Base-by-base conservation (phyloP, 1,140 invertebrate species). In the Lordiphosa stackelbergi region DNA sequence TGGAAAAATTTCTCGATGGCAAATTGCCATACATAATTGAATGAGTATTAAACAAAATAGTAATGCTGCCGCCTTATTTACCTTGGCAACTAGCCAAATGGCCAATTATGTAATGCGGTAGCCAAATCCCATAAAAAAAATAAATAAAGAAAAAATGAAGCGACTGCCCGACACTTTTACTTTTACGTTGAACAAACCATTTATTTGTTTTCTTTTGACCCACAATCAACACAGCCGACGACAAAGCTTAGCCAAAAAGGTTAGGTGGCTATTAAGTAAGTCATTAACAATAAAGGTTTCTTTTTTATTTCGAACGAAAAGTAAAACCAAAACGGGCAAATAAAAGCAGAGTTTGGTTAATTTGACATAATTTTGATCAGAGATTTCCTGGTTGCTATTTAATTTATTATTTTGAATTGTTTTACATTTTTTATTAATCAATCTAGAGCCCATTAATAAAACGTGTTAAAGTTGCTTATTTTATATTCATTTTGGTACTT, bases 11-110 rank as follows among this genome's bases (percentile, higher is more conserved):
- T 69, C 51, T 85, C 24, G 66, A 48, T 1, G 72, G 73, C 36
- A 79, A 55, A 88, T 89, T 86, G 38, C 53, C 73, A 11, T 86
- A 86, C 42, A 47, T 86, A 54, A 86, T 86, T 61, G 85, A 86
- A 69, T 86, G 48, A 79, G 46, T 47, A 47, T 13, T 41, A 65
- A 56, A 58, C 53, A 55, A 51, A 64, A 65, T 41, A 16, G 16
- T 16, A 16, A 16, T 19, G 19, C 19, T 19, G 19, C 19, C 19
- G 68, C 42, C 48, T 81, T 81, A 75, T 70, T 83, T 72, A 57
- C 42, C 35, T 45, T 68, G 75, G 71, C 77, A 64, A 38, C 28
- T 51, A 47, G 43, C 65, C 62, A 74, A 65, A 60, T 37, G 48
- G 66, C 45, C 71, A 79, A 79, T 79, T 79, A 79, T 79, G 77